Conservation (phyloP, 1,140 invertebrate species). For the Protaetia brevitarsis region DNA sequence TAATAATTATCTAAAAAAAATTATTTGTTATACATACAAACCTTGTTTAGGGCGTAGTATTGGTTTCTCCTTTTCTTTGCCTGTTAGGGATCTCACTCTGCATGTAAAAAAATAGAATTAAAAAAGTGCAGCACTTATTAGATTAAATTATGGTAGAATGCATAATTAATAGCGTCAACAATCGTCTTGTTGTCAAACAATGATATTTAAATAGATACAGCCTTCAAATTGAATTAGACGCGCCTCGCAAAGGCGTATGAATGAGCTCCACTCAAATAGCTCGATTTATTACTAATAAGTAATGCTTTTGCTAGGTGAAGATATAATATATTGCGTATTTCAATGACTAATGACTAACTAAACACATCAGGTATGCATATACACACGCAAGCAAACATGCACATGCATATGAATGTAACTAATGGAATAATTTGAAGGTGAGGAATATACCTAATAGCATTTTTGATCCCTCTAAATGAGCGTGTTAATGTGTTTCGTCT, state of each 20-base stretch:
- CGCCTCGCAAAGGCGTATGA: not conserved
- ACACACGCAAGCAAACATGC: not conserved
- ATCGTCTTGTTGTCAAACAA: conserved; percentile 14
- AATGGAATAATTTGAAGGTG: not conserved
- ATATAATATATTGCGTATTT: not conserved
- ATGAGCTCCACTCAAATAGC: not conserved
- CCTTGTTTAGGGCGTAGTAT: not conserved
- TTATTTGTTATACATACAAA: not conserved
- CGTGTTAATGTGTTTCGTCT: conserved; percentile 8
- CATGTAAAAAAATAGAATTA: not conserved
- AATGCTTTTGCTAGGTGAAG: not conserved
- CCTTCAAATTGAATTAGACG: conserved; percentile 14
- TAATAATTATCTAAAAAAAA: not conserved
- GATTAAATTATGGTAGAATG: conserved; percentile 7
- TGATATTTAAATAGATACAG: conserved; percentile 16
- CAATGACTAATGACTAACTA: no score
- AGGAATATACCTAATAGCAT: conserved; percentile 19
- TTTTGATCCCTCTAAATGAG: conserved; percentile 23
- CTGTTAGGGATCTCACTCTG: not conserved
- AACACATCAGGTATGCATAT: no score
- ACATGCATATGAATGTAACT: not conserved
- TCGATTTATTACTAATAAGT: not conserved
- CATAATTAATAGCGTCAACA: not conserved
- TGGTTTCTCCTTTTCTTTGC: not conserved
- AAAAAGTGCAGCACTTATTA: not conserved